These are phyloP conservation scores for Stictonetta naevosa DNA, from an alignment of 2,113 vertebrate genomes.

Conservation along the genomic window DNA sequence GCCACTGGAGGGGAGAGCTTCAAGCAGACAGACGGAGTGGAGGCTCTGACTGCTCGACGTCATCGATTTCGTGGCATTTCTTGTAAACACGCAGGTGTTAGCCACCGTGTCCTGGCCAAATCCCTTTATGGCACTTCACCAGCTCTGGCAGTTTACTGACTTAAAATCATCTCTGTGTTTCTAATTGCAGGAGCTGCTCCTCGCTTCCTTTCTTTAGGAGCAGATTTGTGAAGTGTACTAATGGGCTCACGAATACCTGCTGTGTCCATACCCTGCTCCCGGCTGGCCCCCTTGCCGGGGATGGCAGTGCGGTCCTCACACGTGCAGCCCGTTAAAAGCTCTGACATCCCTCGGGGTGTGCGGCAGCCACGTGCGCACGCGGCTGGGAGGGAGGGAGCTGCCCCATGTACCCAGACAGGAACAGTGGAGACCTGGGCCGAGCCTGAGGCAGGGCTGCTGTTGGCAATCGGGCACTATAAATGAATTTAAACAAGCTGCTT, in stretches of 20 bases:
- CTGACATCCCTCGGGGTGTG: not conserved
- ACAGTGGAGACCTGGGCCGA: not conserved
- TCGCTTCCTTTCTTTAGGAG: not conserved
- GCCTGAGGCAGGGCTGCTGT: not conserved
- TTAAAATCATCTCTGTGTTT: not conserved
- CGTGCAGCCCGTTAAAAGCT: not conserved
- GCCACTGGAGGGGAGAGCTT: not conserved
- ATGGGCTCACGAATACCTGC: not conserved
- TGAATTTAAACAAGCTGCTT: not conserved
- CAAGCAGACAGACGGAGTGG: not conserved
- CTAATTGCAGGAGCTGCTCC: not conserved
- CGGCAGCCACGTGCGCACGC: not conserved
- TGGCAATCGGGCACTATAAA: not conserved
- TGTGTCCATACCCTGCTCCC: not conserved
- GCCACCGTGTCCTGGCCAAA: not conserved
- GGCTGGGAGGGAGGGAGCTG: not conserved
- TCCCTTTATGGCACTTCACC: not conserved
- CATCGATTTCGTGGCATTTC: fast-evolving
- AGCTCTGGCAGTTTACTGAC: not conserved
- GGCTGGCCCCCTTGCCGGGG: not conserved
- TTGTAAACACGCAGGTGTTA: constrained; percentile 3
- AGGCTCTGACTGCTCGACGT: not conserved
- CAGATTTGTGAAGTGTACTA: not conserved
- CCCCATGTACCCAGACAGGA: not conserved
- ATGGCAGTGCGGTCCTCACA: fast-evolving